Percentiles rank a stretch among this genome's conserved stretches.
Evolutionary conservation across 1,140 invertebrate genomes (phyloP).

Genomic region (Megalonaias nervosa): DNA sequence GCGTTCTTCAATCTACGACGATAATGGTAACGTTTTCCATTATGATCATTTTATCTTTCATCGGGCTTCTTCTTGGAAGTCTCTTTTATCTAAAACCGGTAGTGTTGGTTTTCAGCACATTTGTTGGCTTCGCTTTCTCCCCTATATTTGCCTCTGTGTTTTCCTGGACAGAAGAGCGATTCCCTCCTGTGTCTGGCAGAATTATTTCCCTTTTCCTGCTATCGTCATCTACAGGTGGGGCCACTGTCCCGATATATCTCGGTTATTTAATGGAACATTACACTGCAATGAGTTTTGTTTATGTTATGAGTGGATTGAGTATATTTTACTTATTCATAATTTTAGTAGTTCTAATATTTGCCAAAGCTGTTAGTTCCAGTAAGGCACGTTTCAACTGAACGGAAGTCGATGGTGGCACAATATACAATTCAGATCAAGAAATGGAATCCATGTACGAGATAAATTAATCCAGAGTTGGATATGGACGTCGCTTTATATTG

Average conservation of each 20-base stretch:
- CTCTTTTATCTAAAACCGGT: constrained; percentile 30
- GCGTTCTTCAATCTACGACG: constrained; percentile 27
- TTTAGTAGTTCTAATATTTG: no score
- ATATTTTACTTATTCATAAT: constrained; percentile 15
- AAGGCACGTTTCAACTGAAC: no score
- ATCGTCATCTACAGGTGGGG: constrained; percentile 37
- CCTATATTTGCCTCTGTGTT: constrained; percentile 50
- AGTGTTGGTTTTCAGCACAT: constrained; percentile 45
- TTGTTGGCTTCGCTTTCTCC: constrained; percentile 45
- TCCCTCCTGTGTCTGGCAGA: constrained; percentile 44
- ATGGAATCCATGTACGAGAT: no score
- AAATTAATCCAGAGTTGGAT: no score
- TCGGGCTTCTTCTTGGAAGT: constrained; percentile 39
- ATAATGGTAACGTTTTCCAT: constrained; percentile 37
- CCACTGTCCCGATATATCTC: constrained; percentile 44
- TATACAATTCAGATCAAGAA: no score
- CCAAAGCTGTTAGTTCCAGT: no score
- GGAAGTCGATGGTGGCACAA: no score
- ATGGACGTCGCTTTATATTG: no score
- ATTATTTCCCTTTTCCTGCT: constrained; percentile 49
- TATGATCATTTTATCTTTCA: constrained; percentile 34
- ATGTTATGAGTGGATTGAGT: constrained; percentile 45
- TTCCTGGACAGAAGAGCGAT: constrained; percentile 48
- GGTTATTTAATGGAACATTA: constrained; percentile 52
- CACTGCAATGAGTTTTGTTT: constrained; percentile 46